Percentiles rank a stretch among this genome's conserved stretches.
These are phyloP conservation scores for Cyprinus carpio DNA, from an alignment of 2,113 vertebrate species.

Conservation along the genomic window DNA sequence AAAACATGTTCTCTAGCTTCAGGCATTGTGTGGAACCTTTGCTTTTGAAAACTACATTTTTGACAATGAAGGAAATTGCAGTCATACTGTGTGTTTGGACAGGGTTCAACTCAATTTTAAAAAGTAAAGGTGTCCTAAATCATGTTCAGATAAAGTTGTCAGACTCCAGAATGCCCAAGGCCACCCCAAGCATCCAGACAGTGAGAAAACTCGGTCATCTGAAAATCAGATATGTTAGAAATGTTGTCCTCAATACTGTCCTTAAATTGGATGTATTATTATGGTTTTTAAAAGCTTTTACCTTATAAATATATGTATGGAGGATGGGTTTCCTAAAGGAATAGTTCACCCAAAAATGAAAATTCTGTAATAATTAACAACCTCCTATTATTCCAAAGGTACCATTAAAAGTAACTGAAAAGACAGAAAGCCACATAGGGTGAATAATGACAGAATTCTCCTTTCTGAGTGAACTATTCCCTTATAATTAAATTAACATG, in stretches of 20 bases:
- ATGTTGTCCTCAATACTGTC: slow-evolving; percentile 11
- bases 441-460: neutral
- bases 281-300: neutral
- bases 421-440: too few relatives aligned
- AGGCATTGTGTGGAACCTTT: slow-evolving; percentile 23
- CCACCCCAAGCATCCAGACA: neutral
- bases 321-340: neutral
- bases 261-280: slow-evolving; percentile 13
- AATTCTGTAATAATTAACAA: neutral
- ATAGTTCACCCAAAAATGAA: neutral
- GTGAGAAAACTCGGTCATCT: slow-evolving; percentile 22
- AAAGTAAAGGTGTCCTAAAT: slow-evolving; percentile 30
- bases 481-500: neutral
- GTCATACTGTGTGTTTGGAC: neutral
- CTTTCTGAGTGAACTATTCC: neutral
- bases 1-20: slow-evolving; percentile 21
- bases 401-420: neutral
- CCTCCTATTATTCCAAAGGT: neutral
- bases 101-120: slow-evolving; percentile 29
- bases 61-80: slow-evolving; percentile 37
- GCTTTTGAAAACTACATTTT: slow-evolving; percentile 36
- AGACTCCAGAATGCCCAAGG: neutral
- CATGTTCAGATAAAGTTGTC: slow-evolving; percentile 42
- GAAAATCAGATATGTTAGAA: neutral
- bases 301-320: neutral